Evolutionary conservation across 2,113 vertebrate genomes (phyloP).

Genomic region (Sclerurus mexicanus): DNA sequence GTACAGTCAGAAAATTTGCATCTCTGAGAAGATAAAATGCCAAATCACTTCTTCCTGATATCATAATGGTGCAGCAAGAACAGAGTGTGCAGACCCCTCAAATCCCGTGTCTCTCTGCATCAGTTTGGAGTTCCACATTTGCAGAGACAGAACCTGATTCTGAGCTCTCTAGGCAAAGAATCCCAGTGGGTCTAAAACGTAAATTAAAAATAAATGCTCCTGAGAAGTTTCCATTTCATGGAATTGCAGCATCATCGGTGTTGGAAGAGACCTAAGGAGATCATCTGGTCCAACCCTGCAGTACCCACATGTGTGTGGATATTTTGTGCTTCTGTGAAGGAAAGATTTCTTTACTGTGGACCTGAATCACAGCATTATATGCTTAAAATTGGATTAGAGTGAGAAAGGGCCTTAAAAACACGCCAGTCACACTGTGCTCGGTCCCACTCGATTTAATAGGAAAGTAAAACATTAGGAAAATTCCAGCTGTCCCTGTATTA

Average conservation of each 20-base stretch:
- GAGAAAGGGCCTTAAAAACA: not conserved
- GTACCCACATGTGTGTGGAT: not conserved
- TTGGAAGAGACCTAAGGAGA: not conserved
- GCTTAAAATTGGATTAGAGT: not conserved
- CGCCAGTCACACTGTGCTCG: not conserved
- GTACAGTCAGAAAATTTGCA: not conserved
- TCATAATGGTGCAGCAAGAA: not conserved
- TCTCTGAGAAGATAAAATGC: not conserved
- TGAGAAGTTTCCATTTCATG: not conserved
- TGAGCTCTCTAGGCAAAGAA: not conserved
- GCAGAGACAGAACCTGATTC: not conserved
- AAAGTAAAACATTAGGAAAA: not conserved
- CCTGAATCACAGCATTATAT: not conserved
- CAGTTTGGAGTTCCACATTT: not conserved
- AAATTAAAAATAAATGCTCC: not conserved
- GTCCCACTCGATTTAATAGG: not conserved
- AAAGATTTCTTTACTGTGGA: not conserved
- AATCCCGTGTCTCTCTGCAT: not conserved
- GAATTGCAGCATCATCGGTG: not conserved
- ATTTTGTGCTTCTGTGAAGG: not conserved
- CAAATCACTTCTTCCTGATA: not conserved
- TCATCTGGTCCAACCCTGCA: not conserved
- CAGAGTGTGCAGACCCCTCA: accelerated
- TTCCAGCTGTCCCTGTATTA: not conserved
- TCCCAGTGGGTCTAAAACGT: not conserved